Evolutionary conservation across 2,113 vertebrate genomes (phyloP).

Genomic region (Ameiurus melas): DNA sequence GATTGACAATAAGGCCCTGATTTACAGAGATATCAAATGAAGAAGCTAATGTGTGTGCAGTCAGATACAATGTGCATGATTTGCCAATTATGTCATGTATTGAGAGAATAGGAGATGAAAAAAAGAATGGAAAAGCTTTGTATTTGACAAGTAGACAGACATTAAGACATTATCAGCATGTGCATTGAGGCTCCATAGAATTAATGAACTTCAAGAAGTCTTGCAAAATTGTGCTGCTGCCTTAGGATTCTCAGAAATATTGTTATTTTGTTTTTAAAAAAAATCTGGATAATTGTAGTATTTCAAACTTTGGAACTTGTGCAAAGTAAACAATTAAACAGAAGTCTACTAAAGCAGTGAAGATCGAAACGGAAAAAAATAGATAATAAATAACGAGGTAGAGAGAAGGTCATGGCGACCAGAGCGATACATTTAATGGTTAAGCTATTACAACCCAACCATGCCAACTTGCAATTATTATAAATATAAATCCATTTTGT

Average conservation of each 20-base stretch:
- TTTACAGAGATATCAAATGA: background rate
- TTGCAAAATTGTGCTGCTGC: too few species aligned
- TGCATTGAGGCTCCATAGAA: too few species aligned
- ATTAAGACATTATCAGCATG: background rate
- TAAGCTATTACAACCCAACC: background rate
- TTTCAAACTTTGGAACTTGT: too few species aligned
- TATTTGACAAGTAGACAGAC: background rate
- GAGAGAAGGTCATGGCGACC: background rate
- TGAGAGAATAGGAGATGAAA: background rate
- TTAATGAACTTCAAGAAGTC: too few species aligned
- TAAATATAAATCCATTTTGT: background rate
- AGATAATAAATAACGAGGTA: background rate
- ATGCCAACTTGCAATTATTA: background rate
- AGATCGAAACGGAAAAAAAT: background rate
- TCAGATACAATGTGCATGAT: background rate
- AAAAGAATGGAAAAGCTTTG: background rate
- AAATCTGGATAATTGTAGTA: background rate
- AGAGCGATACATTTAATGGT: background rate
- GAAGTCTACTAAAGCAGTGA: background rate
- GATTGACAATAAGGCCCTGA: background rate
- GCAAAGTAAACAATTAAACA: too few species aligned
- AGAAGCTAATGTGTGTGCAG: background rate
- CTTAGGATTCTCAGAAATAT: background rate
- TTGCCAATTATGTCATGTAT: background rate
- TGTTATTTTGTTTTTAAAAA: background rate